Evolutionary conservation across 1,140 invertebrate species (phyloP).

Genomic region (Ceratina australensis): DNA sequence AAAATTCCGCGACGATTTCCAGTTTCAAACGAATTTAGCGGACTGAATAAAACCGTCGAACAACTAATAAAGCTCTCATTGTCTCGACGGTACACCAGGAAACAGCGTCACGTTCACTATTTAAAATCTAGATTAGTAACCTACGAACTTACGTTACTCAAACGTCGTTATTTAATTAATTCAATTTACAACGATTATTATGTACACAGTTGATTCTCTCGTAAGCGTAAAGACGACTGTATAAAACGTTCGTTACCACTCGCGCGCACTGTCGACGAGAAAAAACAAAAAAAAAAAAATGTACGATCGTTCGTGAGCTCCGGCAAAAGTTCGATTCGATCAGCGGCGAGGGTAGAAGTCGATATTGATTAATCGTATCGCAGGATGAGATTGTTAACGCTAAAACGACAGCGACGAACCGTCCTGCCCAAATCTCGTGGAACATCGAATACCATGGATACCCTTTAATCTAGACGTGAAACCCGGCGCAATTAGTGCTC

Average conservation of each 20-base stretch:
- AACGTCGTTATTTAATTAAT: not conserved
- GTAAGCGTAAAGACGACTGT: conserved; percentile 7
- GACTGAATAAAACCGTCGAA: not conserved
- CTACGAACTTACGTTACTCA: not conserved
- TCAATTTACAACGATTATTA: conserved; percentile 1
- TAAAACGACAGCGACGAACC: conserved; percentile 1
- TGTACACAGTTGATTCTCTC: conserved; percentile 6
- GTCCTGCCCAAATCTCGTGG: not conserved
- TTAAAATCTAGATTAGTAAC: conserved; percentile 16
- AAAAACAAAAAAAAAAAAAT: too few species aligned
- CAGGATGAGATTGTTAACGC: not conserved
- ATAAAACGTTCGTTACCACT: conserved; percentile 6
- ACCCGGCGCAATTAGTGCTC: not conserved
- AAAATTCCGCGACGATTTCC: not conserved
- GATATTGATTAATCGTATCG: conserved; percentile 10
- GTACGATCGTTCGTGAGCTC: not conserved
- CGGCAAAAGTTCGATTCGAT: not conserved
- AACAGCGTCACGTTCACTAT: not conserved
- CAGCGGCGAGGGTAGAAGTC: conserved; percentile 1
- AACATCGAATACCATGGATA: conserved; percentile 2
- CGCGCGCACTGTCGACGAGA: not conserved
- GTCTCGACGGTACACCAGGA: too few species aligned
- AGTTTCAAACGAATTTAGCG: not conserved
- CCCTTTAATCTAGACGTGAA: conserved; percentile 1
- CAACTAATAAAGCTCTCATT: not conserved